A percentile compares a stretch with the other conserved stretches of the same genome.
Conservation (phyloP, 2,113 vertebrate species). For the Tupaia chinensis region DNA sequence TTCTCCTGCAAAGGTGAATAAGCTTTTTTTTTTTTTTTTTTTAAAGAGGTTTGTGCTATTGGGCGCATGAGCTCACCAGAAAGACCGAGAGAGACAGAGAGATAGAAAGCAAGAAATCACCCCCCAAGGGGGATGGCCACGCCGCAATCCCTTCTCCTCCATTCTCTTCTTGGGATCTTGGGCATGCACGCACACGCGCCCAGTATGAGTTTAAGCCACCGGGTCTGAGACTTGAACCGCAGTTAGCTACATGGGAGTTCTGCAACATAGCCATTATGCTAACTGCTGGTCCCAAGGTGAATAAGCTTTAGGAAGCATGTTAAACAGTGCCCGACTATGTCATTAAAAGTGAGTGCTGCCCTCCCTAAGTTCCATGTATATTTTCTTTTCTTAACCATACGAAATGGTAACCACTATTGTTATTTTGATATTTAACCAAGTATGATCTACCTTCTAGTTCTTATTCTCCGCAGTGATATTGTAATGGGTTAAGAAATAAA, state of each 20-base stretch:
- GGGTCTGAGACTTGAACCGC: too few species aligned
- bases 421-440: conserved; percentile 10
- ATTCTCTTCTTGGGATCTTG: too few species aligned
- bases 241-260: too few species aligned
- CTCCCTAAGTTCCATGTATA: background rate
- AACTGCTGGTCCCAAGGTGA: background rate
- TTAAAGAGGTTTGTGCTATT: too few species aligned
- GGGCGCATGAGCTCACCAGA: too few species aligned
- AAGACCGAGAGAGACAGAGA: too few species aligned
- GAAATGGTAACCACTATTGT: background rate
- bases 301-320: background rate
- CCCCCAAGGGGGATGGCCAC: too few species aligned
- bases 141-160: too few species aligned
- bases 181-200: too few species aligned
- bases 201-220: too few species aligned
- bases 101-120: too few species aligned
- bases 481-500: background rate
- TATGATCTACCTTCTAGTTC: background rate
- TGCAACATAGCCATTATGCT: too few species aligned
- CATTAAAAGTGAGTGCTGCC: accelerated
- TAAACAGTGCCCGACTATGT: background rate
- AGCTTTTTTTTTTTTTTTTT: background rate
- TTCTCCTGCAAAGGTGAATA: background rate
- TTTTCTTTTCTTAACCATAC: background rate
- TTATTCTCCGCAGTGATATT: background rate